Base-by-base conservation (phyloP, 1,140 invertebrate genomes). In the Schlechtendalia chinensis region DNA sequence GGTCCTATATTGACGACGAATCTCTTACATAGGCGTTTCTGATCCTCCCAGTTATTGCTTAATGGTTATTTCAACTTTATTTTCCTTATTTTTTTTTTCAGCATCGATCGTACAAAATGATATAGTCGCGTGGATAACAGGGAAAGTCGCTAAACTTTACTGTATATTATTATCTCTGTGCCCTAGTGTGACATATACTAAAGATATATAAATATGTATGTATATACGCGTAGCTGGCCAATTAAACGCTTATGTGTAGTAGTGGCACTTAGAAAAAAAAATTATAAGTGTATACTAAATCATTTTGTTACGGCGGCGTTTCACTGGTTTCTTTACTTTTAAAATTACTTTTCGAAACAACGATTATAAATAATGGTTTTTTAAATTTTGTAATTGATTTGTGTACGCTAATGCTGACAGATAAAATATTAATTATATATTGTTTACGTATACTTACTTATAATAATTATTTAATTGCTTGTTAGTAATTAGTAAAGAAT, bases 231-330 rank as follows among this genome's bases (percentile, higher is more conserved):
- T 67, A 22, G 39, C 32, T 17, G 24, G 32, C 63, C 32, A 67
- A 67, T 67, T 67, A 67, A 45, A 67, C 63, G 24, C 19, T 67
- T 45, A 67, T 67, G 63, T 45, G 39, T 67, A 67, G n/a, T 61
- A 61, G 63, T 65, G 19, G 29, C 63, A 65, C 29, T 65, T 65
- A 65, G n/a, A 61, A 65, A 39, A 67, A 45, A 50, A 50, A 1
- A 10, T 14, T 67, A 19, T 67, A 67, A 67, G 32, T 45, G 63
- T 67, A 67, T 14, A 67, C 5, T 67, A 67, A 67, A 67, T 67
- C 63, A 67, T 67, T 12, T 39, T n/a, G 63, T 45, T n/a, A 67
- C 63, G 8, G 63, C 5, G 19, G 29, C 45, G n/a, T 67, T 45
- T 65, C 29, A 65, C 63, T 32, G 29, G 29, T 65, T 39, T 67